phyloP scores from a whole-genome alignment of 2,888 invertebrate species.

The Drosophila pullipes region DNA sequence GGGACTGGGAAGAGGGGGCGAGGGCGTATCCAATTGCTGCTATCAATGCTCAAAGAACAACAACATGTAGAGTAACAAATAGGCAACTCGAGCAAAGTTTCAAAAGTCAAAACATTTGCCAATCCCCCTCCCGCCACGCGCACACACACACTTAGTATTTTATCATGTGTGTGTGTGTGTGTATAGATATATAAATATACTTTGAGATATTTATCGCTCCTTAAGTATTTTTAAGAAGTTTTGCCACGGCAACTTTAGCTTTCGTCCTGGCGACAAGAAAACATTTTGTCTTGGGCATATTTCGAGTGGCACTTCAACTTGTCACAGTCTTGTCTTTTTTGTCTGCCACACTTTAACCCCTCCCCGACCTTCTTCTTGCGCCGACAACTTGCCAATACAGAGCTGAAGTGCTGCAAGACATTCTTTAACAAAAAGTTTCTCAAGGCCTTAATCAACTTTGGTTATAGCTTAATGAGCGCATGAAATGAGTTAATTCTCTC shows the following conservation, averaged over 20 bases:
- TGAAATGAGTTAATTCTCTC: conserved; percentile 71
- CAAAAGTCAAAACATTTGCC: conserved; percentile 65
- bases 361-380: neutral
- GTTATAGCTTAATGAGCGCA: conserved; percentile 69
- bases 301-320: conserved; percentile 60
- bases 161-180: conserved; percentile 30
- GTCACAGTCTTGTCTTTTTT: conserved; percentile 41
- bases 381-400: neutral
- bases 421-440: conserved; percentile 58
- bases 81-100: conserved; percentile 73
- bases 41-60: conserved; percentile 38
- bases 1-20: neutral
- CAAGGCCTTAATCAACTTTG: conserved; percentile 77
- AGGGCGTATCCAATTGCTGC: conserved; percentile 27
- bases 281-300: conserved; percentile 68
- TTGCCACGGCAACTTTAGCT: conserved; percentile 69
- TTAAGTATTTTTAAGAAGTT: conserved; percentile 80
- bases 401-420: conserved; percentile 16
- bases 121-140: neutral
- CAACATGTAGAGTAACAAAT: conserved; percentile 59
- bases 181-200: conserved; percentile 35
- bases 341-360: conserved; percentile 11
- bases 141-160: conserved; percentile 5
- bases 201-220: conserved; percentile 76
- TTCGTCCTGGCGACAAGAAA: conserved; percentile 45